Base-by-base conservation (phyloP, 2,797 vertebrate genomes). In the Menidia menidia region DNA sequence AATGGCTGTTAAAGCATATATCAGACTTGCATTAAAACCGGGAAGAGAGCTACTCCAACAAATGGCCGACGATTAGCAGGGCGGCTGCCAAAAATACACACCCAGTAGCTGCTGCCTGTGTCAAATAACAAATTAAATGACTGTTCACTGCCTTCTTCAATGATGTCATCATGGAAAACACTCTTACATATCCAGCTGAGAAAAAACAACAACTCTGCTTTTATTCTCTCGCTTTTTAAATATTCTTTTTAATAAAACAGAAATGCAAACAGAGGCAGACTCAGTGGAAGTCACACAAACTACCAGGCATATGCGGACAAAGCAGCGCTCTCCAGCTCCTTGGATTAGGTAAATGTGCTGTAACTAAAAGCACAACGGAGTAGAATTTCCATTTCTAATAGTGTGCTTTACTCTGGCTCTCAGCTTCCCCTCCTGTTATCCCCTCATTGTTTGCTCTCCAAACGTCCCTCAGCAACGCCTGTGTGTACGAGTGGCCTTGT, bases 51-150 rank as follows among this genome's bases (percentile, higher is more conserved):
- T 79, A 65, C 70, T 42, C 75, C 33, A 65, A 62, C 71, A 70
- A 76, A 79, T 32, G 32, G 43, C 73, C 64, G 55, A 43, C 60
- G 65, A 78, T 80, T 77, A 77, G 73, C 41, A 59, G 51, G 35
- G 60, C 0, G 3, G 31, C 41, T 52, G 80, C 81, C 86, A 84
- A 73, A 91, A 88, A 90, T 82, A 90, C 80, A 79, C 84, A 74
- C 63, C 47, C 72, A 67, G 60, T 47, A 58, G 5, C 39, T 31
- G 61, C 68, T 56, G 81, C 77, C 60, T 80, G 82, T 78, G 80
- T 89, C 85, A 64, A 72, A 83, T 86, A 81, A 72, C 70, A 81
- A 85, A 82, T 89, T 77, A 82, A 87, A 83, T 68, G 61, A 77
- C 70, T 85, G 70, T 86, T 78, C 75, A 32, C 52, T 0, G 71